Percentiles rank a stretch among this genome's conserved stretches.
phyloP scores from a whole-genome alignment of 2,113 vertebrate species.

The Terrapene triunguis region DNA sequence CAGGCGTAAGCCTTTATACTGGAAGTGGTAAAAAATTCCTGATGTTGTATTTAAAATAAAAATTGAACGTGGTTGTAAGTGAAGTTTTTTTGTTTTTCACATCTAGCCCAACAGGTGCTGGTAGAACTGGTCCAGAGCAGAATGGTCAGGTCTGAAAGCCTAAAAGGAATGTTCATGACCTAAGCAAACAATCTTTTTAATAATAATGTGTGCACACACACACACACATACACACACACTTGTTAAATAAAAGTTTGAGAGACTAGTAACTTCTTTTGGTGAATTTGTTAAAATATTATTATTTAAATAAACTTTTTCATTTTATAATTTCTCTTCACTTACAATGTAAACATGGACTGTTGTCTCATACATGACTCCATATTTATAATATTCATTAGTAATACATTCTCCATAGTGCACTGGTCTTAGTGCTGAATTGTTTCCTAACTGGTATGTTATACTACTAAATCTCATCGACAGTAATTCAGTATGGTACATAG shows the following conservation, averaged over 20 bases:
- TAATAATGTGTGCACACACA: background rate
- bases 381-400: background rate
- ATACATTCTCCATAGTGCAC: background rate
- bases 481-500: background rate
- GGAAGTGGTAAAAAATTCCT: background rate
- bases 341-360: background rate
- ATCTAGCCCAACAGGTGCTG: background rate
- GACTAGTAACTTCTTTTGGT: background rate
- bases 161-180: slow-evolving; percentile 8
- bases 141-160: background rate
- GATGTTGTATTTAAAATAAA: background rate
- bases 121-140: slow-evolving; percentile 24
- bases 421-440: background rate
- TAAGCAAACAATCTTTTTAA: background rate
- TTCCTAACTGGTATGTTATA: background rate
- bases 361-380: background rate
- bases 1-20: background rate
- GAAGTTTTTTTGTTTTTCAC: background rate
- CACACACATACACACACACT: background rate
- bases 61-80: background rate
- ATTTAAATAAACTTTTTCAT: background rate
- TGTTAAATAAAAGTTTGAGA: background rate
- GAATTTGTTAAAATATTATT: background rate
- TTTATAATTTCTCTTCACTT: background rate
- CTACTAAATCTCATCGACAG: background rate